Evolutionary conservation across 2,113 vertebrate genomes (phyloP).

Genomic region (Callopanchax toddi): DNA sequence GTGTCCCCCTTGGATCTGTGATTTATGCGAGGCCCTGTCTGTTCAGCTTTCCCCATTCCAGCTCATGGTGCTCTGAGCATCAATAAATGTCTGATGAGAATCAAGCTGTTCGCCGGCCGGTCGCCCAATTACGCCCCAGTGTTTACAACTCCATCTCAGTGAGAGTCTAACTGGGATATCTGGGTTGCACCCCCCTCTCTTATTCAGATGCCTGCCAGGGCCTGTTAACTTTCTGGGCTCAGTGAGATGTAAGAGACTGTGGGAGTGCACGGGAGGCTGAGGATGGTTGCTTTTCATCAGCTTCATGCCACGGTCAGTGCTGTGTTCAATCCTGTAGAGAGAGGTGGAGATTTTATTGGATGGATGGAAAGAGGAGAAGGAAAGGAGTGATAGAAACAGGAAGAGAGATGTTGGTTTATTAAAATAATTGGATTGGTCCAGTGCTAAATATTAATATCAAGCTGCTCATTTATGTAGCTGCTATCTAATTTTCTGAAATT

Average conservation of each 20-base stretch:
- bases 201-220: slow-evolving; percentile 67
- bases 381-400: not conserved
- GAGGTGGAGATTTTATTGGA: slow-evolving; percentile 17
- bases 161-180: slow-evolving; percentile 49
- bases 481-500: slow-evolving; percentile 5
- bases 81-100: slow-evolving; percentile 46
- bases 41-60: not conserved
- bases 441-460: too few relatives aligned
- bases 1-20: slow-evolving; percentile 4
- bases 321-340: slow-evolving; percentile 36
- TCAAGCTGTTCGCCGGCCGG: slow-evolving; percentile 44
- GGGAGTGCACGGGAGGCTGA: slow-evolving; percentile 25
- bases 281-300: slow-evolving; percentile 53
- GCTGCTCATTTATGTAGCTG: too few relatives aligned
- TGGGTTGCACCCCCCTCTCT: slow-evolving; percentile 51
- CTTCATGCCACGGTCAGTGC: slow-evolving; percentile 33
- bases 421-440: not conserved
- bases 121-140: slow-evolving; percentile 55
- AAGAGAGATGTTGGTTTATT: not conserved
- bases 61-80: slow-evolving; percentile 33
- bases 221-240: slow-evolving; percentile 59
- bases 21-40: slow-evolving; percentile 18
- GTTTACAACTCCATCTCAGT: slow-evolving; percentile 50
- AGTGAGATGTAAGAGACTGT: slow-evolving; percentile 61
- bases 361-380: not conserved